Conservation (phyloP, 2,113 vertebrate genomes). For the Plestiodon gilberti region DNA sequence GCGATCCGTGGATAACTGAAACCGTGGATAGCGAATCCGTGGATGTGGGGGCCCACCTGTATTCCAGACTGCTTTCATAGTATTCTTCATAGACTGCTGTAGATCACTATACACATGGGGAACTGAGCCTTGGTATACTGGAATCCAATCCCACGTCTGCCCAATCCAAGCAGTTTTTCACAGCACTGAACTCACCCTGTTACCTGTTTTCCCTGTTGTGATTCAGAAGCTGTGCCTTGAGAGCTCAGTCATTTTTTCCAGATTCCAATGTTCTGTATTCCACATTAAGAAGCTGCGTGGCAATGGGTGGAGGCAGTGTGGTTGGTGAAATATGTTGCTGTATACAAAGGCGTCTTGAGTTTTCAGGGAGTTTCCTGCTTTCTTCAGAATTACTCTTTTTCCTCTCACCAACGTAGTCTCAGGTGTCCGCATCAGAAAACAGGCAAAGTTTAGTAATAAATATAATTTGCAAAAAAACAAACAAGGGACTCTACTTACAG, state of each 20-base stretch:
- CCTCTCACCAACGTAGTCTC: constrained; percentile 50
- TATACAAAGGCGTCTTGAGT: constrained; percentile 68
- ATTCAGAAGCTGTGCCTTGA: constrained; percentile 24
- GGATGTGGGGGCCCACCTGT: too few relatives aligned
- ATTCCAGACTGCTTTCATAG: too few relatives aligned
- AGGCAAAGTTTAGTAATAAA: constrained; percentile 41
- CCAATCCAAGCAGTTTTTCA: neutral
- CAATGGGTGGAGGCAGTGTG: constrained; percentile 53
- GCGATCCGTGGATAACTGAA: too few relatives aligned
- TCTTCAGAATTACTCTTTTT: constrained; percentile 41
- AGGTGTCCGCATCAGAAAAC: constrained; percentile 41
- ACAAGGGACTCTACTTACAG: neutral
- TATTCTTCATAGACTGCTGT: neutral
- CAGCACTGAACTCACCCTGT: neutral
- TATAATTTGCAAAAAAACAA: neutral
- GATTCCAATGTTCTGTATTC: constrained; percentile 48
- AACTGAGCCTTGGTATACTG: rapidly evolving
- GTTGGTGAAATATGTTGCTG: constrained; percentile 42
- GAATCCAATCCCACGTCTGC: rapidly evolving
- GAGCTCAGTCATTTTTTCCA: constrained; percentile 65
- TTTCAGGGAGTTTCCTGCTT: constrained; percentile 39
- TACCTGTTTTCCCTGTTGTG: neutral
- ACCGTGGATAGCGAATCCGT: too few relatives aligned
- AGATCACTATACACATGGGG: neutral
- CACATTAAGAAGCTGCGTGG: constrained; percentile 50